A percentile compares a stretch with the other conserved stretches of the same genome.
Conservation (phyloP, 2,888 invertebrate species). For the Erpobdella octoculata region DNA sequence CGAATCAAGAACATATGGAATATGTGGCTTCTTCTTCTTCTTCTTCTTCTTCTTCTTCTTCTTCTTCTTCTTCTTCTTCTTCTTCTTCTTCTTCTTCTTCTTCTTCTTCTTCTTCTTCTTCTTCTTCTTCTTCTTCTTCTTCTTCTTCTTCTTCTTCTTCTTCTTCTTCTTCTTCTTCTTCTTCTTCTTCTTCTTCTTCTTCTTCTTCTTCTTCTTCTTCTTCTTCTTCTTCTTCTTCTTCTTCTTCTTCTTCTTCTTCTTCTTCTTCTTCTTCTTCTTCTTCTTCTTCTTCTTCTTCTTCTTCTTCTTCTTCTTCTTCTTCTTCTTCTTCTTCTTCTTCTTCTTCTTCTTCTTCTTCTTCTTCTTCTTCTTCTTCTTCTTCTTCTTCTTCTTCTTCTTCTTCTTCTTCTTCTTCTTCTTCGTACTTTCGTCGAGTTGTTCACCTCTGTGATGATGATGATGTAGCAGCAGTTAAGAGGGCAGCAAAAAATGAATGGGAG, state of each 20-base stretch:
- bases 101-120: constrained; percentile 22
- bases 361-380: constrained; percentile 23
- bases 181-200: constrained; percentile 22
- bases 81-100: constrained; percentile 25
- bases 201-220: constrained; percentile 26
- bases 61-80: constrained; percentile 23
- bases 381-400: constrained; percentile 26
- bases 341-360: constrained; percentile 24
- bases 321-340: constrained; percentile 23
- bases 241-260: constrained; percentile 23
- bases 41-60: constrained; percentile 24
- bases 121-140: constrained; percentile 18
- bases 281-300: constrained; percentile 23
- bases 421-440: too few relatives aligned
- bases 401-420: constrained; percentile 8
- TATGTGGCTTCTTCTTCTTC: constrained; percentile 21
- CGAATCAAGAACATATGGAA: too few relatives aligned
- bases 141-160: constrained; percentile 19
- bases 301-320: constrained; percentile 22
- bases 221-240: constrained; percentile 26
- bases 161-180: constrained; percentile 16
- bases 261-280: constrained; percentile 26
- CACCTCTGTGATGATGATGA: too few relatives aligned
- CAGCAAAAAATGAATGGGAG: too few relatives aligned
- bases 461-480: too few relatives aligned